Conservation (phyloP, 2,888 invertebrate species). For the Andrena camellia region DNA sequence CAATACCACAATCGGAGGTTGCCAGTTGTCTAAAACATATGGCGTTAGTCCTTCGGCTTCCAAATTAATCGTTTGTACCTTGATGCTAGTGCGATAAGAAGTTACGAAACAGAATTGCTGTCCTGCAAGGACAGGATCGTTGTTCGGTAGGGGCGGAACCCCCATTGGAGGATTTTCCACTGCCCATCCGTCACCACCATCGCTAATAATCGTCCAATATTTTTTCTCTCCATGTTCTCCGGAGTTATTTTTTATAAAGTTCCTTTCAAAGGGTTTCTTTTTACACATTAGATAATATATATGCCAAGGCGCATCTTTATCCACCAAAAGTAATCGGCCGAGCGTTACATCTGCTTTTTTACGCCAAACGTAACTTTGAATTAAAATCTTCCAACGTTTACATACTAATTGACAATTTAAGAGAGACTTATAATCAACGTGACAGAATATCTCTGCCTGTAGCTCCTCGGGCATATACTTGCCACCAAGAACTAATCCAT, state of each 20-base stretch:
- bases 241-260: constrained; percentile 86
- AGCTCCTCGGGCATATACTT: constrained; percentile 86
- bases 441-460: constrained; percentile 84
- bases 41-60: constrained; percentile 82
- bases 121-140: constrained; percentile 84
- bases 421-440: constrained; percentile 83
- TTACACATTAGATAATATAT: constrained; percentile 84
- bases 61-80: constrained; percentile 86
- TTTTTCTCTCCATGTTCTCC: constrained; percentile 82
- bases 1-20: constrained; percentile 86
- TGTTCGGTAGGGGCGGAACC: constrained; percentile 83
- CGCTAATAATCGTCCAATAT: constrained; percentile 84
- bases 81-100: constrained; percentile 85
- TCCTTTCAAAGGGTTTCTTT: constrained; percentile 84
- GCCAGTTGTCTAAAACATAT: constrained; percentile 85
- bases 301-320: constrained; percentile 82
- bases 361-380: constrained; percentile 85
- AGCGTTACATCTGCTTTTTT: constrained; percentile 80
- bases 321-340: constrained; percentile 72
- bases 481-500: constrained; percentile 82
- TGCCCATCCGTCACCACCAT: constrained; percentile 85
- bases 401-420: constrained; percentile 86
- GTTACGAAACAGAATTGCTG: constrained; percentile 86
- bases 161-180: constrained; percentile 86
- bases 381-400: constrained; percentile 85